Evolutionary conservation across 2,797 vertebrate genomes (phyloP).

Genomic region (Tachyglossus aculeatus): DNA sequence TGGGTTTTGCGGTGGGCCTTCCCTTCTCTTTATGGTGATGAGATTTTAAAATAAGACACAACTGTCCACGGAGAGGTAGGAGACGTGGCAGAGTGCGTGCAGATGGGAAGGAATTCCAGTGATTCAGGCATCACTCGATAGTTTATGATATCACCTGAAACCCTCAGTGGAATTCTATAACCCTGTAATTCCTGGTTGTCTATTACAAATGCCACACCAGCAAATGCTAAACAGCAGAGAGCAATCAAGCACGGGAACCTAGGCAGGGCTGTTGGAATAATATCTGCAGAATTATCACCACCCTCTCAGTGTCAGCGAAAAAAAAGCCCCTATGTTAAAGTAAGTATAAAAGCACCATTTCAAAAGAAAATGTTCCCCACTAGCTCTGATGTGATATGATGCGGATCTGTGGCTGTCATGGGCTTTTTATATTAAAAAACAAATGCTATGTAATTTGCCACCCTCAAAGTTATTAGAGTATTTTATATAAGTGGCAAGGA

Average conservation of each 20-base stretch:
- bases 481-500: slow-evolving; percentile 51
- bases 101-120: neutral
- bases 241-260: slow-evolving; percentile 2
- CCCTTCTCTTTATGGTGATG: neutral
- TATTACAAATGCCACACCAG: neutral
- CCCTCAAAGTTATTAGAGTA: slow-evolving; percentile 28
- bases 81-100: neutral
- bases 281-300: neutral
- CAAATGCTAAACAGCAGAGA: slow-evolving; percentile 27
- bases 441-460: slow-evolving; percentile 47
- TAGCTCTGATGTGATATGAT: slow-evolving; percentile 7
- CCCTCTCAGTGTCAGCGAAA: slow-evolving; percentile 30
- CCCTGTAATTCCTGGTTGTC: neutral
- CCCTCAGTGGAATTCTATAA: neutral
- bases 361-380: slow-evolving; percentile 17
- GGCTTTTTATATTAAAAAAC: slow-evolving; percentile 54
- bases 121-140: neutral
- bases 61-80: neutral
- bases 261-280: slow-evolving; percentile 29
- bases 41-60: slow-evolving; percentile 34
- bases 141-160: slow-evolving; percentile 15
- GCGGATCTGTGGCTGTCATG: slow-evolving; percentile 25
- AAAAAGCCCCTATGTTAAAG: slow-evolving; percentile 39
- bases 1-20: neutral
- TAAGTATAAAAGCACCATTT: slow-evolving; percentile 45